Evolutionary conservation across 2,888 invertebrate genomes (phyloP).

Genomic region (Torymus tubicola): DNA sequence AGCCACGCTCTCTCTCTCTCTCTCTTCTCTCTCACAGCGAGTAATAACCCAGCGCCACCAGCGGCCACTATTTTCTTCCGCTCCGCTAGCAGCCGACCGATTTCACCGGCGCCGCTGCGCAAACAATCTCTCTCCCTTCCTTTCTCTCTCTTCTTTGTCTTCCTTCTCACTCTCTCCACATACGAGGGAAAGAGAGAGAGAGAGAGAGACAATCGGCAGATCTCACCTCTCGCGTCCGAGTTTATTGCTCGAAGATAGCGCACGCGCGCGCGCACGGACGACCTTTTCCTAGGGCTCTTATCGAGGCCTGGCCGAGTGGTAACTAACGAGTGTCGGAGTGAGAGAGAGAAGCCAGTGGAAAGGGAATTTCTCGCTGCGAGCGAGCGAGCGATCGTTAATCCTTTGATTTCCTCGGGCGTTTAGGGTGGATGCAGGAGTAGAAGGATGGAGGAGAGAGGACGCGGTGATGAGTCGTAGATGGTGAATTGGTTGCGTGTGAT

Average conservation of each 20-base stretch:
- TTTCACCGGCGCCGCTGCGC: slow-evolving; percentile 45
- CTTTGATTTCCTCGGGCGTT: slow-evolving; percentile 38
- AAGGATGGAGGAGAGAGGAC: not conserved
- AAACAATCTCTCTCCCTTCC: slow-evolving; percentile 59
- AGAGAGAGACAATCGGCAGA: slow-evolving; percentile 13
- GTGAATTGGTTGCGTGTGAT: too few species aligned
- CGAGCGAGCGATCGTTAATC: slow-evolving; percentile 34
- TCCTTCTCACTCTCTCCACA: slow-evolving; percentile 66
- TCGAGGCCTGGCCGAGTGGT: slow-evolving; percentile 64
- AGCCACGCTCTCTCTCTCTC: not conserved
- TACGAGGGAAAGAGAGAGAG: slow-evolving; percentile 56
- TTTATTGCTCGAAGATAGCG: slow-evolving; percentile 37
- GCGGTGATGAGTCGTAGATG: not conserved
- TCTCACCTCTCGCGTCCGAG: too few species aligned
- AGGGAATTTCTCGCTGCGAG: not conserved
- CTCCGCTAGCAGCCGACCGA: not conserved
- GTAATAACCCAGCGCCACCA: slow-evolving; percentile 47
- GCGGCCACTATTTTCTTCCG: slow-evolving; percentile 42
- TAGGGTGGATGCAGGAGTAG: not conserved
- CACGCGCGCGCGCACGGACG: not conserved
- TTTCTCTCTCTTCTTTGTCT: slow-evolving; percentile 53
- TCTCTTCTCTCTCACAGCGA: not conserved
- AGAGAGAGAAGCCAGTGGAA: too few species aligned
- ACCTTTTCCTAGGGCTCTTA: not conserved
- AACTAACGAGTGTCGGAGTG: slow-evolving; percentile 67